Evolutionary conservation across 2,797 vertebrate genomes (phyloP).

Genomic region (Acipenser oxyrinchus): DNA sequence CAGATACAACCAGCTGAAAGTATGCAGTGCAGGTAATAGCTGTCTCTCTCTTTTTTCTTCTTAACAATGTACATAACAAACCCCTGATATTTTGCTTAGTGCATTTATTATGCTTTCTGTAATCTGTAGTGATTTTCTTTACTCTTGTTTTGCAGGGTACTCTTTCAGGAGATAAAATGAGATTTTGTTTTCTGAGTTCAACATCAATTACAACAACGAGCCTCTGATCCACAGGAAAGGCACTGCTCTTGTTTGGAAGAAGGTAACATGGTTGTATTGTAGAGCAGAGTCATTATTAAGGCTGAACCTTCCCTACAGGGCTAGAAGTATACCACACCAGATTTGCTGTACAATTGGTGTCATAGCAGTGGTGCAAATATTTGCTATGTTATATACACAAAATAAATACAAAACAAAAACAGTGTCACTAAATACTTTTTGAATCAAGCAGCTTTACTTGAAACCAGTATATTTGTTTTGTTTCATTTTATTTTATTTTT

Average conservation of each 20-base stretch:
- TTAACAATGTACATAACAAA: no score
- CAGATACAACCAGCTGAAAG: no score
- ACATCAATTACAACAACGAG: constrained; percentile 91
- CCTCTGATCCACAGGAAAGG: constrained; percentile 77
- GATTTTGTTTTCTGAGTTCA: constrained; percentile 91
- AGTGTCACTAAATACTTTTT: no score
- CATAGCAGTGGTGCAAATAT: background rate
- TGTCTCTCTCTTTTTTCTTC: no score
- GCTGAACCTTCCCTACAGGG: no score
- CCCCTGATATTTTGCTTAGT: no score
- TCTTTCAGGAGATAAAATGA: constrained; percentile 88
- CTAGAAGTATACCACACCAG: no score
- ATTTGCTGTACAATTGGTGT: background rate
- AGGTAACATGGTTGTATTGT: constrained; percentile 53
- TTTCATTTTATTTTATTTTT: background rate
- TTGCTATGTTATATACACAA: background rate
- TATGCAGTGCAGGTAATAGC: no score
- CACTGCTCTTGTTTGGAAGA: constrained; percentile 83
- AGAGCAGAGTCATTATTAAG: no score
- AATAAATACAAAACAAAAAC: no score
- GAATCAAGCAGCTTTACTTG: background rate
- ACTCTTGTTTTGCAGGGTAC: constrained; percentile 64
- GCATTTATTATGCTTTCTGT: no score
- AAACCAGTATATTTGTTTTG: background rate
- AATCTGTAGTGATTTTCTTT: background rate